Evolutionary conservation across 2,113 vertebrate genomes (phyloP).

Genomic region (Hippotragus niger): DNA sequence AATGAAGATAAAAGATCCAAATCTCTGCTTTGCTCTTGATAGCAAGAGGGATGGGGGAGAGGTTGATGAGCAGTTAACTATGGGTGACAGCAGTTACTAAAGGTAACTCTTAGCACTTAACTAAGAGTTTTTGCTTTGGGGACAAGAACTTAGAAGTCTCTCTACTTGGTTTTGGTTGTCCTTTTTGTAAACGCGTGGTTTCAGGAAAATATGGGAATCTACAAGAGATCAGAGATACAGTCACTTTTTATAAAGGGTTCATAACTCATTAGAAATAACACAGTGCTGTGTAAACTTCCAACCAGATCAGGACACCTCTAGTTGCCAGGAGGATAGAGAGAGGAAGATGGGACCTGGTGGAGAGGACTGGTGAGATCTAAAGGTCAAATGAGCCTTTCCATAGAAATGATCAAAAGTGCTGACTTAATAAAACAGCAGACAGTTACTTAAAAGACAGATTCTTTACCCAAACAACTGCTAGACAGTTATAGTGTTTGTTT

Average conservation of each 20-base stretch:
- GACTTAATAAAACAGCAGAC: neutral
- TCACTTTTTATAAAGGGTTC: neutral
- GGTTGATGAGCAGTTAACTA: neutral
- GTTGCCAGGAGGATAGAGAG: neutral
- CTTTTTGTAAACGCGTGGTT: neutral
- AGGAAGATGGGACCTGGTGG: neutral
- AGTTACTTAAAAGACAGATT: neutral
- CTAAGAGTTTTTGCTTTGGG: neutral
- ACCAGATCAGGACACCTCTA: neutral
- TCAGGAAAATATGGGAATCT: neutral
- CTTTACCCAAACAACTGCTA: neutral
- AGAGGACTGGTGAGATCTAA: neutral
- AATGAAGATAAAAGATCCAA: neutral
- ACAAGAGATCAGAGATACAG: neutral
- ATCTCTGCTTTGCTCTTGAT: neutral
- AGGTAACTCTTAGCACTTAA: neutral
- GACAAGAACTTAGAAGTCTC: neutral
- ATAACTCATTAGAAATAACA: neutral
- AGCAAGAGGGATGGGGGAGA: neutral
- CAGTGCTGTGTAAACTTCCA: neutral
- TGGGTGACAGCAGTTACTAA: neutral
- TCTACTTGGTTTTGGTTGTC: neutral
- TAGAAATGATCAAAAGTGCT: neutral
- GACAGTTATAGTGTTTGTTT: neutral
- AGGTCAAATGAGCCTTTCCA: neutral